Base-by-base conservation (phyloP, 2,797 vertebrate genomes). In the Poecile montanus region DNA sequence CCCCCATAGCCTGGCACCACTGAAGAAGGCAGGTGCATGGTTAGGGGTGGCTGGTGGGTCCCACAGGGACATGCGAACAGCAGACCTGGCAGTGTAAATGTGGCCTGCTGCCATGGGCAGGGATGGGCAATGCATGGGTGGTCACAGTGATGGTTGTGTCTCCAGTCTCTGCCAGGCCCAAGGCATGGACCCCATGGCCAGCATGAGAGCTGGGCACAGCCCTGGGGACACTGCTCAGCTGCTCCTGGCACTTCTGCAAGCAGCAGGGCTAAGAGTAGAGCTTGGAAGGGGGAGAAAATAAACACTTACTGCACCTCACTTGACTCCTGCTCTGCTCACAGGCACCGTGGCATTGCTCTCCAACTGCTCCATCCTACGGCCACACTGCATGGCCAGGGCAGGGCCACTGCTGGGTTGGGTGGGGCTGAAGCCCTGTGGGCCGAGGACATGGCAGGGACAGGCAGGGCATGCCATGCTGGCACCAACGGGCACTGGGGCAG, bases 301-400 rank as follows among this genome's bases (percentile, higher is more conserved):
- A 96, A 94, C 53, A 50, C n/a, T 30, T 74, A 6, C 11, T 88
- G 72, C 81, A 83, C 65, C 61, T 89, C 81, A 38, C 26, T 82
- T 1, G 89, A n/a, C 71, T 96, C 81, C 32, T 95, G 67, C 88
- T 96, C 70, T 91, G 70, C 86, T 85, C 58, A 17, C 0, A 2
- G 65, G 27, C 70, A 48, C 62, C 1, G 6, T 1, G 8, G 48
- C 77, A 60, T 63, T 6, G 6, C 51, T 70, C 40, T 72, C 58
- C 2, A 7, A 47, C 25, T 0, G 1, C 22, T 66, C n/a, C 0
- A 1, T 71, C 48, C 48, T 40, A 4, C 0, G 1, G 82, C 2
- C 17, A 40, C 16, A 1, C 8, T 14, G 72, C 1, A 1, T 19
- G 47, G 62, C 67, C 44, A 54, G 22, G 50, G 42, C 47, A 93